Evolutionary conservation across 2,888 invertebrate genomes (phyloP).

Genomic region (Cylindroiulus punctatus): DNA sequence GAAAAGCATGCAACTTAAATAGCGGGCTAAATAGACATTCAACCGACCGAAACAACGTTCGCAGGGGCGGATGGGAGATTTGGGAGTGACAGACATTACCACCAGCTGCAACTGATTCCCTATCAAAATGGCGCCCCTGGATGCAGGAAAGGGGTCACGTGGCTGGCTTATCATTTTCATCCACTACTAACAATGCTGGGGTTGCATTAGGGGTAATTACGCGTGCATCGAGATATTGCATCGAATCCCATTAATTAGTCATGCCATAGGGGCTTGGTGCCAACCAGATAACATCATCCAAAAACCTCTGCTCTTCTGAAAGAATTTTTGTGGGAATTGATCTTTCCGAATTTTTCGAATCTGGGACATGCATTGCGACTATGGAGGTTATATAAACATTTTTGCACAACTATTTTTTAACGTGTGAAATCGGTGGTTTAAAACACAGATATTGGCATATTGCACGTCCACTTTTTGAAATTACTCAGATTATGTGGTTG

Average conservation of each 20-base stretch:
- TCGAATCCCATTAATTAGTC: background rate
- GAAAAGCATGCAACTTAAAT: slow-evolving; percentile 9
- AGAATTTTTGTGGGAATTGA: no score
- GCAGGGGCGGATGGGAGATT: background rate
- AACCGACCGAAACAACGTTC: background rate
- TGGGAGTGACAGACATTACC: slow-evolving; percentile 9
- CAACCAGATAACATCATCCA: background rate
- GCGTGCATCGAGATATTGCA: background rate
- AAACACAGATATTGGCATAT: no score
- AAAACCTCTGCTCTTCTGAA: no score
- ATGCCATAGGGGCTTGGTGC: background rate
- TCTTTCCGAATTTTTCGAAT: background rate
- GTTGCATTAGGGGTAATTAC: slow-evolving; percentile 20
- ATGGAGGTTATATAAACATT: no score
- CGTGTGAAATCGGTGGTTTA: no score
- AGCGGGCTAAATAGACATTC: slow-evolving; percentile 34
- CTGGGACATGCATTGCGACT: background rate
- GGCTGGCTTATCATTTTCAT: slow-evolving; percentile 33
- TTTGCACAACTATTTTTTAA: no score
- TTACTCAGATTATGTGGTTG: no score
- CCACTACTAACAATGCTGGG: background rate
- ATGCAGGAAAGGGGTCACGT: background rate
- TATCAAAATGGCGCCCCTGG: background rate
- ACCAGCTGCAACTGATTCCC: slow-evolving; percentile 13
- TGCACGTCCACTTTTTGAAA: no score